Evolutionary conservation across 35 echinoderm and acorn worm genomes (phyloP).

Genomic region (Stichopus chloronotus): DNA sequence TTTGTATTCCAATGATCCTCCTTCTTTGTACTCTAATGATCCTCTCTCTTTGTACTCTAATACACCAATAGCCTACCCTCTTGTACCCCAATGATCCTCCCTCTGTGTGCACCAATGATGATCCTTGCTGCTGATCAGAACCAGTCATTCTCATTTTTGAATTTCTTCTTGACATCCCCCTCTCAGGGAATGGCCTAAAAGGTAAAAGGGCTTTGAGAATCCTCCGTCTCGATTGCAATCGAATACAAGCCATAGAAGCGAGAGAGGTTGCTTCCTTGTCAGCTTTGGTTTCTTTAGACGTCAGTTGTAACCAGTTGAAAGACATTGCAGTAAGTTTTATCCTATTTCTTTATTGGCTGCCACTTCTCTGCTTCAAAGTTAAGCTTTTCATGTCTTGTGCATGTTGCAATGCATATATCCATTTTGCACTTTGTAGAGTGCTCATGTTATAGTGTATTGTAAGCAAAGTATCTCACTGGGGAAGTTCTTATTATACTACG

Average conservation of each 20-base stretch:
- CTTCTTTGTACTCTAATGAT: too few species aligned
- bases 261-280: slow-evolving; percentile 83
- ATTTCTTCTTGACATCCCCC: neutral
- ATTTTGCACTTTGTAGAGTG: neutral
- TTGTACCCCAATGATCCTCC: too few species aligned
- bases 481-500: too few species aligned
- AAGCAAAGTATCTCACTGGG: too few species aligned
- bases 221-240: slow-evolving; percentile 85
- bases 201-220: slow-evolving; percentile 70
- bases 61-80: too few species aligned
- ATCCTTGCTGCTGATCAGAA: too few species aligned
- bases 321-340: slow-evolving; percentile 77
- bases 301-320: slow-evolving; percentile 85
- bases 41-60: too few species aligned
- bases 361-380: neutral
- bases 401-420: neutral
- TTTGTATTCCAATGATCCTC: too few species aligned
- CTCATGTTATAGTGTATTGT: too few species aligned
- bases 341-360: neutral
- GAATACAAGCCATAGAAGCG: slow-evolving; percentile 68
- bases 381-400: neutral
- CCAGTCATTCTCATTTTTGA: too few species aligned
- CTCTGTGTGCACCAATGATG: too few species aligned
- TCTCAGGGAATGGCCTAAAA: slow-evolving; percentile 72
- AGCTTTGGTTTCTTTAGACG: slow-evolving; percentile 81